Evolutionary conservation across 2,113 vertebrate genomes (phyloP).

Genomic region (Elephas maximus): DNA sequence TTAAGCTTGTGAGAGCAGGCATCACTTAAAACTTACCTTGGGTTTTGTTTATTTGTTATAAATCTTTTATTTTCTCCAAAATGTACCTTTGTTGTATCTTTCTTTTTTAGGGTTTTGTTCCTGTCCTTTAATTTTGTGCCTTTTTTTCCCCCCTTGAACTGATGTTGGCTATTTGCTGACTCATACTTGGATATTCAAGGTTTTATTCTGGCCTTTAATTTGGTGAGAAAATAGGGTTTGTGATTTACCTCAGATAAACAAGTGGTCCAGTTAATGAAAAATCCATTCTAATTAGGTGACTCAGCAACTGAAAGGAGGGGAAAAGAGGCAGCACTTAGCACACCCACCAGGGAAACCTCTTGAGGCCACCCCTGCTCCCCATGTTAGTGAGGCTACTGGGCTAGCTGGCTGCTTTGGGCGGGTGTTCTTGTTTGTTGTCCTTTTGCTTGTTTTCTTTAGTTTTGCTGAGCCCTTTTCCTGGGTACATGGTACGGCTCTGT

Average conservation of each 20-base stretch:
- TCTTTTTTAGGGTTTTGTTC: neutral
- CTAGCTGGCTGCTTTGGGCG: accelerated
- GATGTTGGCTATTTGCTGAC: conserved; percentile 55
- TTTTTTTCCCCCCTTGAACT: neutral
- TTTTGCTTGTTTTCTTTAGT: neutral
- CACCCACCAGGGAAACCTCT: accelerated
- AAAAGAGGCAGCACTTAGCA: accelerated
- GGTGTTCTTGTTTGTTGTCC: neutral
- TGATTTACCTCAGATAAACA: conserved; percentile 48
- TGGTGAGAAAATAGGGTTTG: neutral
- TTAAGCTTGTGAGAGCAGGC: neutral
- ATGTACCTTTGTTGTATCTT: neutral
- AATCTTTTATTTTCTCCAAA: neutral
- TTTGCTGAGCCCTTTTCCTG: neutral
- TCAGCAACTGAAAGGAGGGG: neutral
- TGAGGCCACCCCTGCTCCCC: neutral
- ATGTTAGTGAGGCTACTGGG: neutral
- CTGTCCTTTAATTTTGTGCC: conserved; percentile 17
- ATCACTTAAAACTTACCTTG: neutral
- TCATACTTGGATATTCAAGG: conserved; percentile 21
- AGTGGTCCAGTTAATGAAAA: conserved; percentile 49
- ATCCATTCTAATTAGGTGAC: conserved; percentile 53
- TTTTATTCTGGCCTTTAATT: conserved; percentile 71
- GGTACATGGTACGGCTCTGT: accelerated
- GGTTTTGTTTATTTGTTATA: neutral